Evolutionary conservation across 2,113 vertebrate genomes (phyloP), one percentile per base, ranked within the genome.

Genomic region (Puffinus mauretanicus): DNA sequence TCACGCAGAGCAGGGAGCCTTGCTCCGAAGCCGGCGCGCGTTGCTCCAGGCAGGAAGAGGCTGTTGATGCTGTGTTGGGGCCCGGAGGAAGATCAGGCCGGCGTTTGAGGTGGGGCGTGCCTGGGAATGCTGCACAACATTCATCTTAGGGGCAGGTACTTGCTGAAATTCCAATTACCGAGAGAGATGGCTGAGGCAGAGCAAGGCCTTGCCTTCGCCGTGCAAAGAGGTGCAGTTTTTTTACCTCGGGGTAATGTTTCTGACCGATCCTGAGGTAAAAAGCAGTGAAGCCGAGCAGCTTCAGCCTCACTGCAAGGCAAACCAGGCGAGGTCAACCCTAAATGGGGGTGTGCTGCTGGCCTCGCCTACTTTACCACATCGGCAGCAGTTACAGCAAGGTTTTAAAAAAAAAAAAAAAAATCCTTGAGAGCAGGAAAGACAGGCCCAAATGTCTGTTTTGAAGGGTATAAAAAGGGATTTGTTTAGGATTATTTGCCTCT

Each of bases 61-160:
- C 71, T 96, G 93, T 42, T 77, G 91, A 72, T 80, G 84, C 93
- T 87, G 36, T 77, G 82, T 4, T 90, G 90, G 71, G 91, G 96
- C 95, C 93, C 0, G 4, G 91, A 95, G 88, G 86, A 94, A 94
- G 83, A 88, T 21, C 22, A 14, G 69, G 85, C 66, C 34, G 29
- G 66, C 20, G 55, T 90, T 90, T 3, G 32, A 80, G 84, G 96
- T 65, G 89, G 84, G 95, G 95, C 89, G 6, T 97, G 91, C 95
- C 94, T 93, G 97, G 95, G 91, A 97, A 96, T 91, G 93, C 93
- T 2, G 22, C 46, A 49, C 67, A 88, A 55, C 96, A 93, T 94
- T 93, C 94, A 96, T 96, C 89, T 94, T 93, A 93, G 84, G 78
- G 96, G 95, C 89, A 97, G 91, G 97, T 96, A 95, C 97, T 95